Base-by-base conservation (phyloP, 2,113 vertebrate species). In the Calyptommatus sinebrachiatus region DNA sequence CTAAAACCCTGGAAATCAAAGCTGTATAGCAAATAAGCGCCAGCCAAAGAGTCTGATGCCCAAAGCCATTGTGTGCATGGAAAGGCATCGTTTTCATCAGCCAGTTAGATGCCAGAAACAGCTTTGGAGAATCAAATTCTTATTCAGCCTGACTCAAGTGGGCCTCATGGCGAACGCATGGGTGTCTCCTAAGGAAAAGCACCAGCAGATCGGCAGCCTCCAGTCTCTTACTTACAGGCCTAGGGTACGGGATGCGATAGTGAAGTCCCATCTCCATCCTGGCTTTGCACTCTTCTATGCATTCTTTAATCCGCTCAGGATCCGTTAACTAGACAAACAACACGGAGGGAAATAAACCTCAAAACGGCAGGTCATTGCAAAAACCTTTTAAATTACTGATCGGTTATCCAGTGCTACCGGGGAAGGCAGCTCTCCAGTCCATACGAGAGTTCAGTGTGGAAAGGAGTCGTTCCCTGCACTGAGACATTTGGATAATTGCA, bases 231-330 rank as follows among this genome's bases (percentile, higher is more conserved):
- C 97, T 97, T 92, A 99, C 98, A 48, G 97, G 96, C 86, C 97
- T 94, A 0, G 97, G 98, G 88, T 98, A 99, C 9, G 98, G 98
- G 90, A 96, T 99, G 89, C 89, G 96, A 88, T 99, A 99, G 91
- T 99, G 97, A 46, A 99, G 91, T 87, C 96, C 97, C 1, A 99
- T 97, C 92, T 98, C 98, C 91, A 99, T 96, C 89, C 98, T 95
- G 73, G 98, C 97, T 62, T 97, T 95, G 88, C 97, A 99, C 92
- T 99, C 98, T 28, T 95, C 94, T 86, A 97, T 89, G 83, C 95
- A 97, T 67, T 88, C 95, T 83, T 95, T 95, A 90, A 99, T 95
- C 77, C 94, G 85, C 71, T 95, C 92, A 60, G 86, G 81, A 85
- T 98, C 96, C n/a, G 93, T 96, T 76, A 98, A 91, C 98, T 99